Percentiles rank a stretch among this genome's conserved stretches.
Evolutionary conservation across 2,797 vertebrate genomes (phyloP).

Genomic region (Gadopsis marmoratus): DNA sequence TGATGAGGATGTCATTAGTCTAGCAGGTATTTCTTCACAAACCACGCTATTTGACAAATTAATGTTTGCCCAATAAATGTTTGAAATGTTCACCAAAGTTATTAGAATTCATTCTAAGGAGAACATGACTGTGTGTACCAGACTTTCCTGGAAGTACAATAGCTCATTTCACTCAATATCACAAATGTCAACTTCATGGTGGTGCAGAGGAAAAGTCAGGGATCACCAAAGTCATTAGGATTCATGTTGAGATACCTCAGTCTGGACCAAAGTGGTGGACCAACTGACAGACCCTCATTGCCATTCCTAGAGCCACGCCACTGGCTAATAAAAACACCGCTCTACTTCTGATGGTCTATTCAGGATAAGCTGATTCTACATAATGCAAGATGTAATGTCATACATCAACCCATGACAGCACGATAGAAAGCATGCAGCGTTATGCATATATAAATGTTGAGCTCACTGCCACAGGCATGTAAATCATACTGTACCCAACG

Average conservation of each 20-base stretch:
- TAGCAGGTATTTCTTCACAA: not conserved
- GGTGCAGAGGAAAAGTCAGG: not conserved
- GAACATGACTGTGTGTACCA: not conserved
- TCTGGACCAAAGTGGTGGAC: not conserved
- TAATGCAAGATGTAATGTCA: constrained; percentile 14
- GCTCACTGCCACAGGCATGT: constrained; percentile 6
- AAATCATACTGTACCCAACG: constrained; percentile 15
- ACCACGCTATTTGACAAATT: not conserved
- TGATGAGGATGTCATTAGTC: not conserved
- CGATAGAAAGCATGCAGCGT: not conserved
- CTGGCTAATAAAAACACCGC: not conserved
- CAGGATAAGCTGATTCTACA: constrained; percentile 9
- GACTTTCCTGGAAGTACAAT: too few relatives aligned
- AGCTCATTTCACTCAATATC: not conserved
- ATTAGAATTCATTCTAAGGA: too few relatives aligned
- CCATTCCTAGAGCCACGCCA: not conserved
- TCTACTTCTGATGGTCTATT: constrained; percentile 1
- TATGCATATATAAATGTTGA: constrained; percentile 15
- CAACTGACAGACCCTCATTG: not conserved
- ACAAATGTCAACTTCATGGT: not conserved
- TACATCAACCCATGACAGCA: constrained; percentile 3
- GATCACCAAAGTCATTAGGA: not conserved
- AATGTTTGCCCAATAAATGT: too few relatives aligned
- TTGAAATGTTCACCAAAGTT: too few relatives aligned
- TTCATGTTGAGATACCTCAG: not conserved